phyloP scores from a whole-genome alignment of 37 sponge, comb jelly and placozoan species.

The Ianthella basta region DNA sequence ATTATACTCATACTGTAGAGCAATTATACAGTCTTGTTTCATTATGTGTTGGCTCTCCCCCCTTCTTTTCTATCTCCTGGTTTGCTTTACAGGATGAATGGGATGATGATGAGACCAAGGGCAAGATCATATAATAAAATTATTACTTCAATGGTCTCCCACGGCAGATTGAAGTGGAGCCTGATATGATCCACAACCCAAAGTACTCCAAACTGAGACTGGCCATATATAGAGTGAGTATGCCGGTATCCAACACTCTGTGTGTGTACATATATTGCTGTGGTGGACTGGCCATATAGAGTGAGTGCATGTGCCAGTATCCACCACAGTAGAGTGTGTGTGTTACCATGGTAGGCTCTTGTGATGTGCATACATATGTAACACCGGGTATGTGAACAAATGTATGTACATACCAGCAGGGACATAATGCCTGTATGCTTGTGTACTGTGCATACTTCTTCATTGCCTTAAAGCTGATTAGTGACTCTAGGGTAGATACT shows the following conservation, averaged over 20 bases:
- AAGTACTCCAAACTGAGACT: slow-evolving; percentile 14
- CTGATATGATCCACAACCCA: slow-evolving; percentile 33
- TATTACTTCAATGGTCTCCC: slow-evolving; percentile 40
- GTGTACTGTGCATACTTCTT: too few species aligned
- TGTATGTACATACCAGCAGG: too few species aligned
- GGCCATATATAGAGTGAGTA: slow-evolving; percentile 40
- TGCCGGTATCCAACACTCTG: not conserved
- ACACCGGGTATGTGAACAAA: too few species aligned
- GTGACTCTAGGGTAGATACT: too few species aligned
- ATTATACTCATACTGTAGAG: too few species aligned
- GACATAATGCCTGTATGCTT: too few species aligned
- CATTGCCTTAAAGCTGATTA: too few species aligned
- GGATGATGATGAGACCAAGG: slow-evolving; percentile 55
- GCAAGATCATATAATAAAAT: slow-evolving; percentile 45
- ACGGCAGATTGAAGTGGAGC: slow-evolving; percentile 52
- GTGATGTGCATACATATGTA: not conserved
- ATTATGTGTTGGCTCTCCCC: too few species aligned
- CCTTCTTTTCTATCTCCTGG: not conserved
- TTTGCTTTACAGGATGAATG: slow-evolving; percentile 47
- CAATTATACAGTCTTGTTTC: too few species aligned
- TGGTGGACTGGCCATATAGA: slow-evolving; percentile 16
- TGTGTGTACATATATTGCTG: not conserved
- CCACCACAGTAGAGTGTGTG: not conserved
- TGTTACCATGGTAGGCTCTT: not conserved
- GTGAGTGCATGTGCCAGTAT: slow-evolving; percentile 29